Evolutionary conservation across 2,797 vertebrate species (phyloP).

Genomic region (Parauchenoglanis ngamensis): DNA sequence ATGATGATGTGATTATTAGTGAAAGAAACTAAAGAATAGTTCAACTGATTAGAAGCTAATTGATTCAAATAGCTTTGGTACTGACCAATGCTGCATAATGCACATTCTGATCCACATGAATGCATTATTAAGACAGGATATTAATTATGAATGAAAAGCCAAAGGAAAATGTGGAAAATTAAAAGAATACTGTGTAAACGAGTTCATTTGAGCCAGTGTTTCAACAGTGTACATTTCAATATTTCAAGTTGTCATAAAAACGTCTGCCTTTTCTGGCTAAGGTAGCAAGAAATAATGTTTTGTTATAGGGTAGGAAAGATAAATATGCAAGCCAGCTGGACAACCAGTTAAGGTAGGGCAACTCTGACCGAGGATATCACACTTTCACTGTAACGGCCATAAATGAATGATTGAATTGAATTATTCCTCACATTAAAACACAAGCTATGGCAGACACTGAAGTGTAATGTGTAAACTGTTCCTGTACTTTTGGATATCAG

Average conservation of each 20-base stretch:
- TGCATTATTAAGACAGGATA: not conserved
- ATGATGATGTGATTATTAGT: not conserved
- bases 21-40: not conserved
- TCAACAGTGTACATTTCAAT: not conserved
- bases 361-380: not conserved
- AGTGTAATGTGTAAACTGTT: not conserved
- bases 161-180: not conserved
- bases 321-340: not conserved
- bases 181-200: not conserved
- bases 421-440: not conserved
- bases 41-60: not conserved
- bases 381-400: not conserved
- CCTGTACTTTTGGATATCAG: not conserved
- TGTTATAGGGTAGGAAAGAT: not conserved
- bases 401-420: not conserved
- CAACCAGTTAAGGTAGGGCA: not conserved
- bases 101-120: not conserved
- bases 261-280: not conserved
- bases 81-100: not conserved
- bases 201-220: not conserved
- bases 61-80: not conserved
- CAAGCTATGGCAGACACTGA: not conserved
- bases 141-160: not conserved
- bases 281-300: not conserved
- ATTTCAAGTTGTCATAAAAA: not conserved